Evolutionary conservation across 2,113 vertebrate genomes (phyloP), one percentile per base, ranked within the genome.

Genomic region (Daboia siamensis): DNA sequence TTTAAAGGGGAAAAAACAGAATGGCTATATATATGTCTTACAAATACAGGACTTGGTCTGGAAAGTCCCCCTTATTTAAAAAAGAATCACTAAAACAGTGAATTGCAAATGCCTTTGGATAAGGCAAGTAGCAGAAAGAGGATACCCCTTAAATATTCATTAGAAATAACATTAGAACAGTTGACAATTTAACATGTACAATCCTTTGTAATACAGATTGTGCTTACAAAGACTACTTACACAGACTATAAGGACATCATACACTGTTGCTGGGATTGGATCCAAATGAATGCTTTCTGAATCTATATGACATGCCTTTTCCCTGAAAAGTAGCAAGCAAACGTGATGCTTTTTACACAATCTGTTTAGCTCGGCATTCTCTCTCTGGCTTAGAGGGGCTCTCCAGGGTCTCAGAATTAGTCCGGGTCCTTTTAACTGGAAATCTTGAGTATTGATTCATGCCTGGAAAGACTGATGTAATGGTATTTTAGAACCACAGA

Each of bases 11-110:
- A 91, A 95, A 91, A 93, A 55, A 93, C 91, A 97, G 95, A 96
- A 94, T 90, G 95, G 93, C 90, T 94, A 57, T 94, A 90, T 94
- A 90, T 94, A 92, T 90, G 90, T 92, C 93, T 95, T 96, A 97
- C 95, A 96, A 95, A 96, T 96, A 94, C 95, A 95, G 96, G 96
- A 94, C 95, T 95, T 94, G 61, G 90, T 96, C 91, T 95, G 93
- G 95, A 97, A 95, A 93, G 94, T 94, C 94, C 95, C 92, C 94
- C 92, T 97, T 94, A 96, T 95, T 94, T 93, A 55, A 87, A 91
- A 85, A 44, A 57, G 86, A 54, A 54, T 85, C 92, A 93, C 55
- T 74, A 46, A 93, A 97, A 93, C 94, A 55, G 56, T 93, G n/a
- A 94, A 93, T 94, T 93, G 94, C 97, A 94, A 95, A 93, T 96